These are phyloP conservation scores for Meteorus colon DNA, from an alignment of 2,888 invertebrate genomes.

Conservation along the genomic window DNA sequence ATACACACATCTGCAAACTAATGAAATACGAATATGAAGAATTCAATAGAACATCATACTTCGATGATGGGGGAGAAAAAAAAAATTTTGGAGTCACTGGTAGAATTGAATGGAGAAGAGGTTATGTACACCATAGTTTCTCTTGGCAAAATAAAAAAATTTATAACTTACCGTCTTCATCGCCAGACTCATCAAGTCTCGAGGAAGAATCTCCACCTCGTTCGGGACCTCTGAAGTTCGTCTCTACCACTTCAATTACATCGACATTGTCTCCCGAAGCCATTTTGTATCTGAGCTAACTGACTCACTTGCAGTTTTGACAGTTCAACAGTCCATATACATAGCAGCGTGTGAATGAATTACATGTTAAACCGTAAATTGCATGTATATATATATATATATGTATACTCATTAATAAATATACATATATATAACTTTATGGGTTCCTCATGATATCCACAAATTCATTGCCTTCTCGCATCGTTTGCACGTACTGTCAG, in stretches of 20 bases:
- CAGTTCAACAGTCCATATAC: slow-evolving; percentile 33
- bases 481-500: neutral
- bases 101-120: neutral
- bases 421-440: neutral
- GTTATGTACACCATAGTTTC: slow-evolving; percentile 44
- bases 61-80: neutral
- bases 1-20: neutral
- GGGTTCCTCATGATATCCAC: slow-evolving; percentile 1
- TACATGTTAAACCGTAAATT: slow-evolving; percentile 35
- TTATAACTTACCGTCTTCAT: slow-evolving; percentile 76
- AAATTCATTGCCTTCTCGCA: slow-evolving; percentile 3
- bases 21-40: no score
- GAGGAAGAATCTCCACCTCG: slow-evolving; percentile 75
- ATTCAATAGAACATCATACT: no score
- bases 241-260: slow-evolving; percentile 85
- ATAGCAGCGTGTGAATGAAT: slow-evolving; percentile 25
- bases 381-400: no score
- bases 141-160: slow-evolving; percentile 23
- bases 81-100: neutral
- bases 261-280: slow-evolving; percentile 88
- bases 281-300: slow-evolving; percentile 76
- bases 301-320: slow-evolving; percentile 40
- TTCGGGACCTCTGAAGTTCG: slow-evolving; percentile 72
- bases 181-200: slow-evolving; percentile 76
- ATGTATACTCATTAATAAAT: no score